Evolutionary conservation across 2,113 vertebrate species (phyloP).

Genomic region (Raphicerus campestris): DNA sequence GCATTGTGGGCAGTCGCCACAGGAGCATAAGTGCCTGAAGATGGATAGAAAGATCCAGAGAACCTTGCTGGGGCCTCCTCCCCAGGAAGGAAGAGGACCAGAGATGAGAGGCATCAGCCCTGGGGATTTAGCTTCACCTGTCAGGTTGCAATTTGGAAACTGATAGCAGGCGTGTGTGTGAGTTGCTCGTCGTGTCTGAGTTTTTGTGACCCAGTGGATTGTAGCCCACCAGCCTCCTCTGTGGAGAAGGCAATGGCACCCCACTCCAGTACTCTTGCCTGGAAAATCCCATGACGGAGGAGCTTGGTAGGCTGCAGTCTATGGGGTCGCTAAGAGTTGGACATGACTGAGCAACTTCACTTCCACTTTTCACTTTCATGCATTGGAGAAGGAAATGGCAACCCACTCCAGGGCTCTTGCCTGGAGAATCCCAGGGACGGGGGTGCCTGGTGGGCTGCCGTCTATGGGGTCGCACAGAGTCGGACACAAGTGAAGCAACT

Average conservation of each 20-base stretch:
- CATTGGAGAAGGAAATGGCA: not conserved
- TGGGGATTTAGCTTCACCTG: not conserved
- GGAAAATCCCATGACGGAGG: not conserved
- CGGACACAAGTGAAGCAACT: not conserved
- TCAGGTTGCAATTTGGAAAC: not conserved
- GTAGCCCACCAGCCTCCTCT: not conserved
- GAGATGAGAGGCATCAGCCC: not conserved
- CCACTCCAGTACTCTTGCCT: not conserved
- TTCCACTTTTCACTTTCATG: not conserved
- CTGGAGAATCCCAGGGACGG: not conserved
- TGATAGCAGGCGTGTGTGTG: not conserved
- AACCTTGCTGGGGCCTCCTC: not conserved
- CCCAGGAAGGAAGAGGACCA: not conserved
- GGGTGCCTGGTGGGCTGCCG: not conserved
- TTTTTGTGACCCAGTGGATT: not conserved
- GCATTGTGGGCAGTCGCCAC: not conserved
- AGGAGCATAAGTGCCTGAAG: not conserved
- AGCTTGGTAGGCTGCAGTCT: not conserved
- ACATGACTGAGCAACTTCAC: not conserved
- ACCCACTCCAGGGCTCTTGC: not conserved
- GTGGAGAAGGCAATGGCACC: not conserved
- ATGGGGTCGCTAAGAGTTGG: not conserved
- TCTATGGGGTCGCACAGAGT: not conserved
- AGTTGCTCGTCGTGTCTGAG: not conserved
- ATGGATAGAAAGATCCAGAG: no score